These are phyloP conservation scores for Pseudomugil gertrudae DNA, from an alignment of 2,797 vertebrate species.

Conservation along the genomic window DNA sequence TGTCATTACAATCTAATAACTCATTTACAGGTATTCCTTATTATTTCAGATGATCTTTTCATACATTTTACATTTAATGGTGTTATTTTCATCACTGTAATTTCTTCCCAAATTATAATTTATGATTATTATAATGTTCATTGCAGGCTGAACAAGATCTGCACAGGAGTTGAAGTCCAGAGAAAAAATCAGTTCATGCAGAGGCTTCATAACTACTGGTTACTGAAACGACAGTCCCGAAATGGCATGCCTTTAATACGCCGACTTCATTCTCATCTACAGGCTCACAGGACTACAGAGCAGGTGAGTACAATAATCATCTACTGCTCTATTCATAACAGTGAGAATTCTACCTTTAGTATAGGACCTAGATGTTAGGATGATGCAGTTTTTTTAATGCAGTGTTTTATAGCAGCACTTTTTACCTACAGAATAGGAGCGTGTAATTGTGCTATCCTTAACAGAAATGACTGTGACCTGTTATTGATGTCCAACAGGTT, in stretches of 20 bases:
- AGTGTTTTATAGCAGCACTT: neutral
- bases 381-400: neutral
- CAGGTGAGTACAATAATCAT: constrained; percentile 81
- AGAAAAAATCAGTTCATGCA: constrained; percentile 99
- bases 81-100: neutral
- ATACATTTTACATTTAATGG: neutral
- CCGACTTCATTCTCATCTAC: constrained; percentile 92
- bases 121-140: constrained; percentile 9
- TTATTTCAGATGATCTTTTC: neutral
- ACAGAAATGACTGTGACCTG: neutral
- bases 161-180: constrained; percentile 93
- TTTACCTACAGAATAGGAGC: constrained; percentile 2
- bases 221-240: constrained; percentile 94
- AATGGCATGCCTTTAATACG: constrained; percentile 96
- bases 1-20: constrained; percentile 5
- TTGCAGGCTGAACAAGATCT: constrained; percentile 95
- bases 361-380: neutral
- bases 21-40: neutral
- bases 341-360: neutral
- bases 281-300: constrained; percentile 89
- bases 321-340: neutral
- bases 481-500: constrained; percentile 7
- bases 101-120: neutral
- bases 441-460: constrained; percentile 1
- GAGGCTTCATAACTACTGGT: constrained; percentile 97